Conservation (phyloP, 2,113 vertebrate species). For the Microtus oregoni region DNA sequence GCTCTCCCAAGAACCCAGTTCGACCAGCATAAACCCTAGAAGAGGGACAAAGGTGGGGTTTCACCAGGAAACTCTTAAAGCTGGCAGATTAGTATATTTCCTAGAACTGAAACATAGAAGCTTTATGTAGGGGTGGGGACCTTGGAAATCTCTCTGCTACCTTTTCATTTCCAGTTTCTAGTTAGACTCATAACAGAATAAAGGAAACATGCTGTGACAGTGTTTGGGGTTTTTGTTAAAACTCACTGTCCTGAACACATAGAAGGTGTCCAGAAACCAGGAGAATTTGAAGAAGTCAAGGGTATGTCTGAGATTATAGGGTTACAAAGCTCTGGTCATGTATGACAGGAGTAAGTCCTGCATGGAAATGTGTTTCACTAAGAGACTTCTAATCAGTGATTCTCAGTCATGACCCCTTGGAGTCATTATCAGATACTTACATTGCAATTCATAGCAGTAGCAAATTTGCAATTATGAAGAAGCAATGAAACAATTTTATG, state of each 20-base stretch:
- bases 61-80: neutral
- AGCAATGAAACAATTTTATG: neutral
- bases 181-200: neutral
- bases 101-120: neutral
- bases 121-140: neutral
- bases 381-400: neutral
- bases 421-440: neutral
- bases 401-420: neutral
- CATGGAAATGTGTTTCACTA: neutral
- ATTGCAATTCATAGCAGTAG: neutral
- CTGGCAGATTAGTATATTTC: neutral
- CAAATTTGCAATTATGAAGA: neutral
- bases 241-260: neutral
- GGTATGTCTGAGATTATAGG: neutral
- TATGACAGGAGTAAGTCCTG: neutral
- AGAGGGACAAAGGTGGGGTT: neutral
- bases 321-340: neutral
- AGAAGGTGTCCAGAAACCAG: neutral
- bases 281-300: neutral
- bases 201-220: neutral
- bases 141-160: neutral
- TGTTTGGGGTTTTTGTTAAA: neutral
- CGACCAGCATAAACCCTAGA: neutral
- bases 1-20: neutral
- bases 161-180: neutral